A percentile compares a stretch with the other conserved stretches of the same genome.
Evolutionary conservation across 1,140 invertebrate genomes (phyloP).

Genomic region (Microvelia longipes): DNA sequence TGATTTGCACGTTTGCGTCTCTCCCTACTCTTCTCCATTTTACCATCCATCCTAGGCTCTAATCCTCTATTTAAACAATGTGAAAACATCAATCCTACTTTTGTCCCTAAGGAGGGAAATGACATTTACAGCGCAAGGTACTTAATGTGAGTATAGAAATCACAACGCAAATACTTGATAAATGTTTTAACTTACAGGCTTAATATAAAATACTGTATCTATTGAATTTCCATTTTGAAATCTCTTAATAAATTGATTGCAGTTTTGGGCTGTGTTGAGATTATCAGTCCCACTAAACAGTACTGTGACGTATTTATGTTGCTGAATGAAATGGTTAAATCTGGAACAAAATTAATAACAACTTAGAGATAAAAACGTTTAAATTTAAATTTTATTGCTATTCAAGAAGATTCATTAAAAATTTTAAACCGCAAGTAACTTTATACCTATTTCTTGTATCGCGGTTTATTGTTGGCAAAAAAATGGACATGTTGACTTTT

Average conservation of each 20-base stretch:
- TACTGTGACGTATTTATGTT: background rate
- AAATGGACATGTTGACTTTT: background rate
- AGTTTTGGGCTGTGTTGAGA: background rate
- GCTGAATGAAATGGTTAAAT: background rate
- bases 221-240: background rate
- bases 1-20: too few relatives aligned
- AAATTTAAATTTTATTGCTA: too few relatives aligned
- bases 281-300: background rate
- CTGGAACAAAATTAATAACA: background rate
- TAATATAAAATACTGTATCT: background rate
- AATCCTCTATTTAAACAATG: too few relatives aligned
- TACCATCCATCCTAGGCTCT: too few relatives aligned
- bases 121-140: background rate
- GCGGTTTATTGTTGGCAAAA: background rate
- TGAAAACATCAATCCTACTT: background rate
- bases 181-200: background rate
- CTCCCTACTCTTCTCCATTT: too few relatives aligned
- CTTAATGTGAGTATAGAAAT: background rate
- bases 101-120: background rate
- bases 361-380: too few relatives aligned
- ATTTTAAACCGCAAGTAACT: background rate
- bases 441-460: background rate
- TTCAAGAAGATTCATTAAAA: background rate
- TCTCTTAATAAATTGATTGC: background rate
- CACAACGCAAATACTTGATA: background rate